phyloP scores from a whole-genome alignment of 2,113 vertebrate species.

The Martes martes region DNA sequence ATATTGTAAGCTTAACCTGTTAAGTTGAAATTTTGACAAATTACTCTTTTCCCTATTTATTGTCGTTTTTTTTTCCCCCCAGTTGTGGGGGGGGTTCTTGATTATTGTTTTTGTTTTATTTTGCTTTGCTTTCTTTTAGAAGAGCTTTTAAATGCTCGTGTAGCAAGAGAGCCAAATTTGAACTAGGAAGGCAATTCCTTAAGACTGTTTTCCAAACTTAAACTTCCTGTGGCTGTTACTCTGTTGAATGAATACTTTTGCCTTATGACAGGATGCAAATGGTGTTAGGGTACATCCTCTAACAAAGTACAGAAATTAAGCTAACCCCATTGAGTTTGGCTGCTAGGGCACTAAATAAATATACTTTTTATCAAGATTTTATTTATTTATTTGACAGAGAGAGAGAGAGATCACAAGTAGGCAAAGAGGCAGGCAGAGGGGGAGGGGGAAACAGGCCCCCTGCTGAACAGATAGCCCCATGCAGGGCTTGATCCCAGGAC shows the following conservation, averaged over 20 bases:
- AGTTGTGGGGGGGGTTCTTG: not conserved
- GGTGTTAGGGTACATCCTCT: not conserved
- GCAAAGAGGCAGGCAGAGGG: no score
- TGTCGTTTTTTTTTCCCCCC: not conserved
- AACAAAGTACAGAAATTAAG: not conserved
- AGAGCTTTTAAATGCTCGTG: not conserved
- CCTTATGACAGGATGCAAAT: not conserved
- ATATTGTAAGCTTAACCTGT: not conserved
- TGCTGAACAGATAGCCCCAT: no score
- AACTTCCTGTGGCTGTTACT: not conserved
- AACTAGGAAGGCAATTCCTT: not conserved
- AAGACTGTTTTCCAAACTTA: constrained; percentile 4
- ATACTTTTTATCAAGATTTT: not conserved
- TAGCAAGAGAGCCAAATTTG: not conserved
- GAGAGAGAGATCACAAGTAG: no score
- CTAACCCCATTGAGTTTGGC: not conserved
- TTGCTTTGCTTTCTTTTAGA: not conserved
- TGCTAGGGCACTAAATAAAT: not conserved
- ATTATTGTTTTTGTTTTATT: not conserved
- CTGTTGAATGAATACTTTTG: not conserved
- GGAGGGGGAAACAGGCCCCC: no score
- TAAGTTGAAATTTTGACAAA: not conserved
- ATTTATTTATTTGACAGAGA: no score
- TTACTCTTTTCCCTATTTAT: not conserved
- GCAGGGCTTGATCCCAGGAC: no score